Evolutionary conservation across 2,888 invertebrate genomes (phyloP), one percentile per base, ranked within the genome.

Genomic region (Diloba caeruleocephala): DNA sequence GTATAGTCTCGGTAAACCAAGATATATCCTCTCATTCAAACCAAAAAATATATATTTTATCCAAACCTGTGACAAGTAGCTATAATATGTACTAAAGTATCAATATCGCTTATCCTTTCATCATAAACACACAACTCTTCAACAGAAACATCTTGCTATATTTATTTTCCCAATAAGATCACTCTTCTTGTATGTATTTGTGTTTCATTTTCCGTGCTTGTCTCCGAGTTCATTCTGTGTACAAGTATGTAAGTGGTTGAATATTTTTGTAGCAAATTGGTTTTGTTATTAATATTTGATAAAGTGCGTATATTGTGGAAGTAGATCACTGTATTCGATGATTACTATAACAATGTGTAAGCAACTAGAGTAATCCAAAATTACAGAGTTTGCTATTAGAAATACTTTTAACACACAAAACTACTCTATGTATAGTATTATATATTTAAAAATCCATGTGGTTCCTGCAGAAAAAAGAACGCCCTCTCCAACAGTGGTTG

Each of bases 121-220:
- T 19, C 12, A 19, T n/a, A 26, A 32, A 19, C 6, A 45, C 1
- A 34, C 26, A 31, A 9, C 38, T 53, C 54, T 53, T 21, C 17
- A 34, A 33, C 6, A 33, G 13, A 52, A 10, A 15, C 48, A 45
- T 36, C 17, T 38, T 9, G n/a, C 26, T 28, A 2, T 73, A 71
- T 77, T 70, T 72, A 64, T 74, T 52, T 70, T 53, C 39, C 46
- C 57, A 65, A 76, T 67, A 75, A 73, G 70, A 75, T 61, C 61
- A 61, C 67, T 53, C 67, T 59, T 41, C 46, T 39, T 49, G 51
- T 50, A 56, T 53, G 58, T 89, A 82, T 91, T 90, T 87, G 86
- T 77, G 49, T 90, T 90, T 80, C 88, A 91, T 90, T 82, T 84
- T 76, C 82, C 56, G 50, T 86, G 84, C 89, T 87, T 88, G 82